Conservation (phyloP, 1,140 invertebrate species). For the Drosophila takahashii region DNA sequence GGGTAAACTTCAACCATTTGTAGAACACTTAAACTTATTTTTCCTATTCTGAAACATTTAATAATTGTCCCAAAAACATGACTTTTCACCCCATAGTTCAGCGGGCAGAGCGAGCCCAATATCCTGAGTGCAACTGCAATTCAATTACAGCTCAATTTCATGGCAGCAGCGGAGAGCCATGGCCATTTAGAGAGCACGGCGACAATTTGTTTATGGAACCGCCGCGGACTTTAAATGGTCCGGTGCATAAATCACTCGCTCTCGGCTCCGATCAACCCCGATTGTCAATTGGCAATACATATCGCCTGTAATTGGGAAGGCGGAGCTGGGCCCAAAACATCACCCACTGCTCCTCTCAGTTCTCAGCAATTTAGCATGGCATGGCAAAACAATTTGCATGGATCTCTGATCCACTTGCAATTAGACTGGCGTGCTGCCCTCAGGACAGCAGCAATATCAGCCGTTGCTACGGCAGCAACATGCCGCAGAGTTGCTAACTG, state of each 20-base stretch:
- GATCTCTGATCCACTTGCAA: conserved; percentile 67
- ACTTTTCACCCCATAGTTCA: neutral
- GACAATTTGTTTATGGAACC: conserved; percentile 83
- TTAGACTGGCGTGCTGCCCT: conserved; percentile 70
- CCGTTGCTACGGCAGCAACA: conserved; percentile 49
- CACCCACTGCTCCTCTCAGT: conserved; percentile 34
- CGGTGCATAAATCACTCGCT: conserved; percentile 76
- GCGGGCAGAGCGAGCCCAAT: conserved; percentile 26
- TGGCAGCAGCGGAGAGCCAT: conserved; percentile 50
- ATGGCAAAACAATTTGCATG: conserved; percentile 58
- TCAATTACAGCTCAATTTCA: conserved; percentile 83
- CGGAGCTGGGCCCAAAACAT: conserved; percentile 36
- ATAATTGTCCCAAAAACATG: neutral
- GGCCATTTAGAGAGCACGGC: conserved; percentile 76
- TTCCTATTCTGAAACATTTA: too few species aligned
- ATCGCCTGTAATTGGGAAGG: conserved; percentile 66
- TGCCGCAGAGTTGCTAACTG: conserved; percentile 72
- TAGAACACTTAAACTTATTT: too few species aligned
- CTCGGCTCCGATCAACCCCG: conserved; percentile 48
- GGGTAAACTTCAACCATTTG: too few species aligned
- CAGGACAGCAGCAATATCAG: conserved; percentile 25
- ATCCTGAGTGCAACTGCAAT: conserved; percentile 69
- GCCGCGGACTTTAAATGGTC: conserved; percentile 76
- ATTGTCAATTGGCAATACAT: conserved; percentile 72
- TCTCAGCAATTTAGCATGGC: conserved; percentile 27